Evolutionary conservation across 2,888 invertebrate genomes (phyloP), one percentile per base, ranked within the genome.

Genomic region (Caenorhabditis wallacei): DNA sequence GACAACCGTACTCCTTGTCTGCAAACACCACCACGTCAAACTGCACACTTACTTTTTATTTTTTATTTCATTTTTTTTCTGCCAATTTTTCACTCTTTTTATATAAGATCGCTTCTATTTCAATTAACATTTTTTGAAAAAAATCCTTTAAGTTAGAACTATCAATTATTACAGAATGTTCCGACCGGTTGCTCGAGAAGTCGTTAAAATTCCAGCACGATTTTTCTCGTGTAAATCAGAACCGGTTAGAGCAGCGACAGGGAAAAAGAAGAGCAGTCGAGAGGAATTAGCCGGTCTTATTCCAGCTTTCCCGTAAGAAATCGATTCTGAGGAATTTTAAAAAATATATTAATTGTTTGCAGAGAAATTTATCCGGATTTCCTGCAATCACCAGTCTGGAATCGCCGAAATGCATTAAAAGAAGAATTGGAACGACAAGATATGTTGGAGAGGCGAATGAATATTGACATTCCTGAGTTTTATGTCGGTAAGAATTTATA

Each of bases 401-500:
- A 89, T 84, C 87, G 91, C 22, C 85, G 91, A 24, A 85, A 85
- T 78, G 85, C 88, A 4, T 72, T 91, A 43, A 85, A 80, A 72
- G 98, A 99, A 92, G 96, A 95, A 92, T 93, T 99, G 18, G 98
- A 98, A 92, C 94, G 98, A 80, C 93, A 94, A 82, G 99, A 99
- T 92, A 98, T 99, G 98, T 92, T 98, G 37, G 94, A 95, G 79
- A 94, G 99, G 78, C 94, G 97, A 88, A 93, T 93, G 66, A 94
- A 95, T 83, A 94, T 99, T 84, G 95, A 96, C 92, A 95, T 99
- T 85, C 98, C 99, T 0, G 98, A 98, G 92, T 99, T 99, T 94
- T 99, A 98, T 94, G 97, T 98, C 90, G 98, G 96, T 95, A 18
- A 78, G 90, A 80, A n/a, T n/a, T n/a, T n/a, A n/a, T n/a, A n/a